phyloP scores from a whole-genome alignment of 2,888 invertebrate genomes.

The Synergus laeviventris region DNA sequence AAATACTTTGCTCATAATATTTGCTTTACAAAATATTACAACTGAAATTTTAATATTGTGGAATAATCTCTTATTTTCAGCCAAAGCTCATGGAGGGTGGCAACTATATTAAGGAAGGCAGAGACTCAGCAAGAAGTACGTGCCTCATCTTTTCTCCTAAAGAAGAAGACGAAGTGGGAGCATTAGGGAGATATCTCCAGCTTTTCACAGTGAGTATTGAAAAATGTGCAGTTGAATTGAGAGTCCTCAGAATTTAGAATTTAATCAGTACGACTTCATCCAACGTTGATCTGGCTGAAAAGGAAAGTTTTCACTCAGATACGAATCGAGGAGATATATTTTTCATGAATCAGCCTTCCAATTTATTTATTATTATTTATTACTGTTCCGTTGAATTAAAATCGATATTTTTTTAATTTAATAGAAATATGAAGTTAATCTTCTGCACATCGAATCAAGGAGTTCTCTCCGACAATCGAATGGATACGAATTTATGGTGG shows the following conservation, averaged over 20 bases:
- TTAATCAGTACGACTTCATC: slow-evolving; percentile 10
- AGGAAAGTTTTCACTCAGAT: background rate
- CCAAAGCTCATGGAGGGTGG: slow-evolving; percentile 89
- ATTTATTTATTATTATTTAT: slow-evolving; percentile 38
- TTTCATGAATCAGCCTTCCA: background rate
- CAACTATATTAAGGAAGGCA: slow-evolving; percentile 89
- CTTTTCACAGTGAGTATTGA: slow-evolving; percentile 85
- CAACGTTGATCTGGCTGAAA: background rate
- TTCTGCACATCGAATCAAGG: slow-evolving; percentile 94
- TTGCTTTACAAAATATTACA: background rate
- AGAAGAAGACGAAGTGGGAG: slow-evolving; percentile 89
- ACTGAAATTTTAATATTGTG: background rate
- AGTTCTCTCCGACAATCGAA: slow-evolving; percentile 88
- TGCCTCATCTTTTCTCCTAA: slow-evolving; percentile 92
- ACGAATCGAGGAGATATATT: background rate
- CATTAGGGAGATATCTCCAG: slow-evolving; percentile 90
- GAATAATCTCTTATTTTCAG: slow-evolving; percentile 76
- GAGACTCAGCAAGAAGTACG: slow-evolving; percentile 86
- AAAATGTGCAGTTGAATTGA: slow-evolving; percentile 8
- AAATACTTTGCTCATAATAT: background rate
- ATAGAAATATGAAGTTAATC: slow-evolving; percentile 82
- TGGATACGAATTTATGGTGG: slow-evolving; percentile 95
- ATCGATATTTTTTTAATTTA: slow-evolving; percentile 44
- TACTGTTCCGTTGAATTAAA: too few species aligned
- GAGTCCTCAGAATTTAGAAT: slow-evolving; percentile 18